Evolutionary conservation across 2,797 vertebrate species (phyloP).

Genomic region (Pangasius djambal): DNA sequence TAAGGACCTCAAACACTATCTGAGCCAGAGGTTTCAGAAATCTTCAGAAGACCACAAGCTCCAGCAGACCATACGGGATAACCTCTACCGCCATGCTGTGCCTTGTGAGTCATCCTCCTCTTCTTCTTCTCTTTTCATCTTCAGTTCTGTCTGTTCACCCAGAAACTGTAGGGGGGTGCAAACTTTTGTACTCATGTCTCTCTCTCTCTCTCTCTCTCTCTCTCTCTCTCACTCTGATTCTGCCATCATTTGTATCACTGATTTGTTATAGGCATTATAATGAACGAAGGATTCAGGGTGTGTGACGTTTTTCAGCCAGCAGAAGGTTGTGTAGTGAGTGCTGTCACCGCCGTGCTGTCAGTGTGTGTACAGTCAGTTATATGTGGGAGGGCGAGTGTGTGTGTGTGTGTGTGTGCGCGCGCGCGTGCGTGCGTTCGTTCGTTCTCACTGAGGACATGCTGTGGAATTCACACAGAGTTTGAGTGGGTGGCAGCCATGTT

Average conservation of each 20-base stretch:
- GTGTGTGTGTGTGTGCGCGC: constrained; percentile 21
- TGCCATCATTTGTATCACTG: not conserved
- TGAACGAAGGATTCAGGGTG: not conserved
- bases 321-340: not conserved
- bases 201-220: not conserved
- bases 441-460: not conserved
- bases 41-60: constrained; percentile 93
- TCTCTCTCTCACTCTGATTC: too few relatives aligned
- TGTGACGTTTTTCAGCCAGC: constrained; percentile 1
- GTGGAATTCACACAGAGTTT: constrained; percentile 28
- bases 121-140: not conserved
- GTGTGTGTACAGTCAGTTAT: not conserved
- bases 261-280: not conserved
- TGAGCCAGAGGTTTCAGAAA: constrained; percentile 97
- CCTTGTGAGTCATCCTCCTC: constrained; percentile 88
- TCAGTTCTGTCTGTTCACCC: not conserved
- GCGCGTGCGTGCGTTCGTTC: constrained; percentile 6
- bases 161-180: too few relatives aligned
- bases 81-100: constrained; percentile 98
- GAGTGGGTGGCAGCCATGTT: constrained; percentile 46
- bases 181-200: not conserved
- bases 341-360: constrained; percentile 31
- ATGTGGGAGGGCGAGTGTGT: constrained; percentile 14
- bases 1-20: constrained; percentile 95
- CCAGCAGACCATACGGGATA: constrained; percentile 96